These are phyloP conservation scores for Theretra japonica DNA, from an alignment of 2,888 invertebrate genomes.

Conservation along the genomic window DNA sequence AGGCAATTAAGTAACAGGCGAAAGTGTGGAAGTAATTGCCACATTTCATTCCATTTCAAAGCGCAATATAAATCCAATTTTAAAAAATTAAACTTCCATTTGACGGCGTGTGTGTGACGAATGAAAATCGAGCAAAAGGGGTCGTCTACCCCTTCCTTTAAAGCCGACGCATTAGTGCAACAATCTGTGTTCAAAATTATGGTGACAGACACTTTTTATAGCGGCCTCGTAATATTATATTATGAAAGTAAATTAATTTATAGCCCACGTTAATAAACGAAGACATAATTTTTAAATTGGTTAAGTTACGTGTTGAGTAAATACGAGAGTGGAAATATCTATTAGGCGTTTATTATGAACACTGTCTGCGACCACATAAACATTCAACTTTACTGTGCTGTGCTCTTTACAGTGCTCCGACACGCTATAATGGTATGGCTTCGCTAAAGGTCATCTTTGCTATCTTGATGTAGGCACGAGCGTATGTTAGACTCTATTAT, in stretches of 20 bases:
- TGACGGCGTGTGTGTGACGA: constrained; percentile 81
- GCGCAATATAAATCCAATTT: constrained; percentile 79
- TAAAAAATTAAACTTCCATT: constrained; percentile 80
- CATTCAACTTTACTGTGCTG: constrained; percentile 16
- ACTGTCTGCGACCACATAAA: constrained; percentile 8
- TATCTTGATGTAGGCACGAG: constrained; percentile 23
- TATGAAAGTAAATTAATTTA: constrained; percentile 78
- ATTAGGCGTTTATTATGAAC: constrained; percentile 23
- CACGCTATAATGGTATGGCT: constrained; percentile 18
- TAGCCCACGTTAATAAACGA: constrained; percentile 67
- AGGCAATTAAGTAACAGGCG: constrained; percentile 30
- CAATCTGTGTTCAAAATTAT: constrained; percentile 82
- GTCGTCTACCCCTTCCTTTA: constrained; percentile 73
- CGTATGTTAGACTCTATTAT: constrained; percentile 9
- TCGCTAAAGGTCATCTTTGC: constrained; percentile 21
- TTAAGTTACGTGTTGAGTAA: constrained; percentile 32
- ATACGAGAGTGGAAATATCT: constrained; percentile 23
- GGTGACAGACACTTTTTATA: constrained; percentile 79
- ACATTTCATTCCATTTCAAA: constrained; percentile 63
- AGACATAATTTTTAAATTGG: constrained; percentile 66
- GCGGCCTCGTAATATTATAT: constrained; percentile 67
- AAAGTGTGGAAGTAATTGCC: constrained; percentile 34
- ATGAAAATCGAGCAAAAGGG: constrained; percentile 72
- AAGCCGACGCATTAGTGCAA: constrained; percentile 70
- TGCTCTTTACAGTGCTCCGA: background rate